These are phyloP conservation scores for Pipra filicauda DNA, from an alignment of 2,113 vertebrate species.

Conservation along the genomic window DNA sequence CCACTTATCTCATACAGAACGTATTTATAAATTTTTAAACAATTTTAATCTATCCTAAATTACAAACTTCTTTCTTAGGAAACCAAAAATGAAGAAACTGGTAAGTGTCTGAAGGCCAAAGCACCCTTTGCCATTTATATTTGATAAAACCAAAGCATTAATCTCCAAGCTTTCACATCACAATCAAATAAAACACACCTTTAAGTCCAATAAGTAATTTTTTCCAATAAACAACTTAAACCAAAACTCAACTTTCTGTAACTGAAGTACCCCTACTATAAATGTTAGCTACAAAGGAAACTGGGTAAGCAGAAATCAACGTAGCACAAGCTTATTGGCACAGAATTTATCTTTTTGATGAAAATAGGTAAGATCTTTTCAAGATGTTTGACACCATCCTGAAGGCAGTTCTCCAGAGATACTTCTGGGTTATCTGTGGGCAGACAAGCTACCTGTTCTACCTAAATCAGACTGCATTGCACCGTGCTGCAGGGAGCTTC, in stretches of 20 bases:
- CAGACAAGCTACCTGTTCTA: background rate
- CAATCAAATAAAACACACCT: background rate
- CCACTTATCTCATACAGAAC: background rate
- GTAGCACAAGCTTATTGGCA: background rate
- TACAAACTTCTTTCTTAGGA: background rate
- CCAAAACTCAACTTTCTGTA: background rate
- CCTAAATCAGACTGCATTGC: background rate
- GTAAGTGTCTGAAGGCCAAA: background rate
- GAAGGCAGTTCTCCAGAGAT: background rate
- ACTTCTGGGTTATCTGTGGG: background rate
- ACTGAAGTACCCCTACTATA: background rate
- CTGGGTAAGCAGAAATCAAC: background rate
- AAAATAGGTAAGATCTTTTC: background rate
- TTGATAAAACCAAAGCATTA: background rate
- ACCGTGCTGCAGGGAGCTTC: background rate
- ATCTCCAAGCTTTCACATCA: background rate
- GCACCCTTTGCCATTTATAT: background rate
- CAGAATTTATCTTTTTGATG: background rate
- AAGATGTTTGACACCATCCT: background rate
- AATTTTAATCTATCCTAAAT: background rate
- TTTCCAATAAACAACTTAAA: background rate
- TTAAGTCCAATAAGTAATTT: background rate
- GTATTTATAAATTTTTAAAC: background rate
- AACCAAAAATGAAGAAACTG: background rate
- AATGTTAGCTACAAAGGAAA: background rate